Conservation (phyloP, 1,140 invertebrate genomes). For the Brachionus sp. region DNA sequence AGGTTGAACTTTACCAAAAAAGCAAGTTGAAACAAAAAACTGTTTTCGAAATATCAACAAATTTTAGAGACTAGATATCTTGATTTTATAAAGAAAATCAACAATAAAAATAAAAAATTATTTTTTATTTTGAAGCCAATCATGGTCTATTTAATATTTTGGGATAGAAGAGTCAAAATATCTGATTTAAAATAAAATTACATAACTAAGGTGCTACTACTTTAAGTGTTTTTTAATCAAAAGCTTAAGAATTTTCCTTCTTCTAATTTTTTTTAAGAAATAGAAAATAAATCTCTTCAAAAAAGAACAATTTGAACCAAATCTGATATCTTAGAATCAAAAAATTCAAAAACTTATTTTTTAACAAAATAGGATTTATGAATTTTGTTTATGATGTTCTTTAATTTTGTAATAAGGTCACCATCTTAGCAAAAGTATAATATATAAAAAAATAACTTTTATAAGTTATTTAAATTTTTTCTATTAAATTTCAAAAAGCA, state of each 20-base stretch:
- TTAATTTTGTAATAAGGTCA: not conserved
- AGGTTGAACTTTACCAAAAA: constrained; percentile 1
- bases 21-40: not conserved
- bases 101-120: not conserved
- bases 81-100: not conserved
- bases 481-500: not conserved
- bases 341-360: not conserved
- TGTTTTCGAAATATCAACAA: not conserved
- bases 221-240: not conserved
- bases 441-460: not conserved
- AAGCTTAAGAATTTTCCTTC: not conserved
- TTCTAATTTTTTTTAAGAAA: not conserved
- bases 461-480: not conserved
- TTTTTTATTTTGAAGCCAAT: not conserved
- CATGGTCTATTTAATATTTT: not conserved
- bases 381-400: not conserved
- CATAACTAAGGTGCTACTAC: not conserved
- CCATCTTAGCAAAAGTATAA: not conserved
- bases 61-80: not conserved
- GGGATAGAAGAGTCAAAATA: not conserved
- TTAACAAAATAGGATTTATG: not conserved
- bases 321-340: not conserved
- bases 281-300: not conserved
- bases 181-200: not conserved
- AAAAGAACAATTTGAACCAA: not conserved